These are phyloP conservation scores for Mionectes olivaceus DNA, from an alignment of 2,797 vertebrate genomes.

Conservation along the genomic window DNA sequence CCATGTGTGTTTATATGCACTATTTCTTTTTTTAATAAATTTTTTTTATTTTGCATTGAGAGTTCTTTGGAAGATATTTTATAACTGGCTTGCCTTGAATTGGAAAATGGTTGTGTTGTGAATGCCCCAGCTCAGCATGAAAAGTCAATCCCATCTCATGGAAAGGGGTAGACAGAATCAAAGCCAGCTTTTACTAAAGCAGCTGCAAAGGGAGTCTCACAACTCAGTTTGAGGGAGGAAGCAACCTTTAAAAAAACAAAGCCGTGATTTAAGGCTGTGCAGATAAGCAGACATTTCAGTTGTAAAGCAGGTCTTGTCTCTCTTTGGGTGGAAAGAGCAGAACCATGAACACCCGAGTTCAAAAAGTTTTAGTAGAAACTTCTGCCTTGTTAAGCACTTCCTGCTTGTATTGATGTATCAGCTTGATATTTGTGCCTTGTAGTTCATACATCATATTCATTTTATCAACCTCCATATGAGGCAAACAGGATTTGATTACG, in stretches of 20 bases:
- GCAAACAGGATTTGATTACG: conserved; percentile 31
- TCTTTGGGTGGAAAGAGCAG: not conserved
- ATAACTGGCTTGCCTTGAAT: not conserved
- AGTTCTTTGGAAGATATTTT: not conserved
- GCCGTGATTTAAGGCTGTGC: not conserved
- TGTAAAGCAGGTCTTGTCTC: not conserved
- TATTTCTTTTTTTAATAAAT: too few species aligned
- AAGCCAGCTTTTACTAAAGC: not conserved
- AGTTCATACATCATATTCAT: not conserved
- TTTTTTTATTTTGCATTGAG: not conserved
- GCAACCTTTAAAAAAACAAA: not conserved
- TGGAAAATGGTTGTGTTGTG: not conserved
- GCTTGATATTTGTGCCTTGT: not conserved
- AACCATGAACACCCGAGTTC: not conserved
- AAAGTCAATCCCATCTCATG: not conserved
- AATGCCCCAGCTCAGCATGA: not conserved
- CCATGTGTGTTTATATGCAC: accelerated
- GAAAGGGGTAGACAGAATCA: not conserved
- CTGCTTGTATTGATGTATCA: not conserved
- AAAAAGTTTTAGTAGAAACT: not conserved
- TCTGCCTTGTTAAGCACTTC: not conserved
- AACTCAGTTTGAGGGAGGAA: not conserved
- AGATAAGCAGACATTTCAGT: not conserved
- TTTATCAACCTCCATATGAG: not conserved
- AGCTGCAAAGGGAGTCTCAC: not conserved